These are phyloP conservation scores for Platyura marginata DNA, from an alignment of 1,140 invertebrate genomes.

Conservation along the genomic window DNA sequence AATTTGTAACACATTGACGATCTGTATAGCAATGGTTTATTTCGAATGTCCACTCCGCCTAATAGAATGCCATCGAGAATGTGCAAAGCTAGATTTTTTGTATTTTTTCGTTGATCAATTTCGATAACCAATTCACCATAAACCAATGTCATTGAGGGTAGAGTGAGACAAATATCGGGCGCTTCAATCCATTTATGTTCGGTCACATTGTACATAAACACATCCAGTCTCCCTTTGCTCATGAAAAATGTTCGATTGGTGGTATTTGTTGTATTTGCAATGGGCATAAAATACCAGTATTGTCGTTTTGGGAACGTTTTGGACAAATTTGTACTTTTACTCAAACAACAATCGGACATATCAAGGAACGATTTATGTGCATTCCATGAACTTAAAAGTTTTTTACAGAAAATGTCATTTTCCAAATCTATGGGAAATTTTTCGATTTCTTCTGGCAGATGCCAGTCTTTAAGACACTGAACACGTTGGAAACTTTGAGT, in stretches of 20 bases:
- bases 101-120: slow-evolving; percentile 34
- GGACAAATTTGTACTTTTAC: slow-evolving; percentile 38
- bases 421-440: too few species aligned
- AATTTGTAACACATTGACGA: slow-evolving; percentile 30
- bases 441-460: too few species aligned
- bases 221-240: slow-evolving; percentile 35
- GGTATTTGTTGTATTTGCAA: slow-evolving; percentile 28
- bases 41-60: slow-evolving; percentile 51
- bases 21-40: slow-evolving; percentile 37
- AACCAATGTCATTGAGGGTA: slow-evolving; percentile 48
- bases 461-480: too few species aligned
- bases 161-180: slow-evolving; percentile 35
- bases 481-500: too few species aligned
- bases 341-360: slow-evolving; percentile 47
- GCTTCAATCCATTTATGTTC: slow-evolving; percentile 27
- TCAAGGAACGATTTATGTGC: too few species aligned
- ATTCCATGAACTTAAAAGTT: too few species aligned
- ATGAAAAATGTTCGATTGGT: slow-evolving; percentile 28
- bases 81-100: slow-evolving; percentile 39
- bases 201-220: slow-evolving; percentile 34
- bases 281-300: too few species aligned
- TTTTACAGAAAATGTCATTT: too few species aligned
- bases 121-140: slow-evolving; percentile 64
- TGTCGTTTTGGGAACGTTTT: slow-evolving; percentile 13
- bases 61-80: slow-evolving; percentile 69